phyloP scores from a whole-genome alignment of 2,797 vertebrate genomes.

The Mormyrops attenuatus region DNA sequence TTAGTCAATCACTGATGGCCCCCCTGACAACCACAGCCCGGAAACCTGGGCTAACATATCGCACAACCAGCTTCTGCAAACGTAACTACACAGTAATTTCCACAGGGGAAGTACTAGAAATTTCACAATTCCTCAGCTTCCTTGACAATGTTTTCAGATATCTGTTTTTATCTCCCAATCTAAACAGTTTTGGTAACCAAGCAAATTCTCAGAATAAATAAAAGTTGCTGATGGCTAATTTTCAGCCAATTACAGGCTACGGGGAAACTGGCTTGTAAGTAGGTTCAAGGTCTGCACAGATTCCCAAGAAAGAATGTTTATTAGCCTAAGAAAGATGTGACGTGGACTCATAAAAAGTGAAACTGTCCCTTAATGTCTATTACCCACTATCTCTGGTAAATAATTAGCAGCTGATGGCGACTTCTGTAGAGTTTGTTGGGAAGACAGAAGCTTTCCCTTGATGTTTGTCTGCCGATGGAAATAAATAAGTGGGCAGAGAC shows the following conservation, averaged over 20 bases:
- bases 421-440: neutral
- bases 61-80: neutral
- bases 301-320: conserved; percentile 15
- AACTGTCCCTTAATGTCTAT: neutral
- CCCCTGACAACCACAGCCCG: neutral
- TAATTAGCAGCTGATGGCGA: neutral
- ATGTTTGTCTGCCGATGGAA: neutral
- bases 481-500: neutral
- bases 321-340: neutral
- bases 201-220: neutral
- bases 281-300: conserved; percentile 25
- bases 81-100: neutral
- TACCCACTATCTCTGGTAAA: neutral
- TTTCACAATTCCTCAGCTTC: neutral
- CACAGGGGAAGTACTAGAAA: neutral
- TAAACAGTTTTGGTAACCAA: neutral
- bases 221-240: neutral
- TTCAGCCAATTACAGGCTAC: neutral
- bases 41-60: neutral
- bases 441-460: neutral
- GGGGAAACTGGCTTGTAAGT: neutral
- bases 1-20: neutral
- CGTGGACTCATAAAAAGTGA: conserved; percentile 22
- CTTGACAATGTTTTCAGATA: neutral
- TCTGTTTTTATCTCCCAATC: neutral